These are phyloP conservation scores for Dryococelus australis DNA, from an alignment of 2,888 invertebrate species.

Conservation along the genomic window DNA sequence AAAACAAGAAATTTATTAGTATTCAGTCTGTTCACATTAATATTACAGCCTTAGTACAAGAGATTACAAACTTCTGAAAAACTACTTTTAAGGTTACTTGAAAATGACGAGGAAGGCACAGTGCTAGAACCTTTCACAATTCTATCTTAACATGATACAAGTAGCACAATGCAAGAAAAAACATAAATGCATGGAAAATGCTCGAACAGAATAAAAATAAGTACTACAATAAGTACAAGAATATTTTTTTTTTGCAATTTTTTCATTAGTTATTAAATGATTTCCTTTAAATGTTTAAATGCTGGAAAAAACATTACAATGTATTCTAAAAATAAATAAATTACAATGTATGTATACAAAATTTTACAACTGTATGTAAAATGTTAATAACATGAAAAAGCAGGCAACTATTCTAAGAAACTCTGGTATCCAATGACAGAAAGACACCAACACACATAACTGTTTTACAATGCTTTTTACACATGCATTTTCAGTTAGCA, in stretches of 20 bases:
- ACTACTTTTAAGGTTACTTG: not conserved
- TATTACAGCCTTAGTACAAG: conserved; percentile 10
- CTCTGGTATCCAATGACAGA: not conserved
- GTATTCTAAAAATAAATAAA: not conserved
- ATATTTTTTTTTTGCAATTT: not conserved
- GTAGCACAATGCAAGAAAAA: not conserved
- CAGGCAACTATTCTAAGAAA: not conserved
- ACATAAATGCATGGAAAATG: conserved; percentile 1
- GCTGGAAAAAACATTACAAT: not conserved
- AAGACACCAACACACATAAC: not conserved
- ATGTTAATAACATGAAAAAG: not conserved
- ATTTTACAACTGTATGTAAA: not conserved
- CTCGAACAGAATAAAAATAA: not conserved
- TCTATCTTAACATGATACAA: not conserved
- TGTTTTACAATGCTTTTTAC: not conserved
- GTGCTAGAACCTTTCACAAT: not conserved
- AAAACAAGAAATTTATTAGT: conserved; percentile 2
- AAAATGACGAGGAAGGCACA: not conserved
- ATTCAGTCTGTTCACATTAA: conserved; percentile 9
- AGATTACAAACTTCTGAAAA: conserved; percentile 2
- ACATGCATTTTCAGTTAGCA: not conserved
- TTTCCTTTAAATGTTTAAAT: not conserved
- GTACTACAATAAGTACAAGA: not conserved
- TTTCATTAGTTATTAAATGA: not conserved
- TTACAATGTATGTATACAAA: not conserved